Base-by-base conservation (phyloP, 2,888 invertebrate species). In the Nymphalis urticae region DNA sequence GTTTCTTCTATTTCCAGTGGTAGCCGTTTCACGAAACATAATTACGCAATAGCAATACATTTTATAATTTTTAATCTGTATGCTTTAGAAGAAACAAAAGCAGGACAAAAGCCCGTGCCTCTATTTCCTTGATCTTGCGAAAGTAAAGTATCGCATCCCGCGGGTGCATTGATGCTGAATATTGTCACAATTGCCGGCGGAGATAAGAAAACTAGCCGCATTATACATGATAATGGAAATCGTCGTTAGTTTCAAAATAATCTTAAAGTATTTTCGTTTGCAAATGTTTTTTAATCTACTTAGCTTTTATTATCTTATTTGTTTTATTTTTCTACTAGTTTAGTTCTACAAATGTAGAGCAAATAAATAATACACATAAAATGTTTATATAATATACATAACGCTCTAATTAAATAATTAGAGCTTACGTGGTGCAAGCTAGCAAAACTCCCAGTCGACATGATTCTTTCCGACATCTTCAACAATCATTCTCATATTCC, bases 131-230 rank as follows among this genome's bases (percentile, higher is more conserved):
- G 66, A 67, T 70, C 70, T 66, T 64, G 58, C 24, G 54, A n/a
- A 54, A 48, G 62, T 64, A 68, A 63, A 65, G 61, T 64, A 63
- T 62, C 69, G 69, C 66, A 53, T 68, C 73, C 71, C 71, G 56
- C 62, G 75, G 71, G 74, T 60, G 62, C 73, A 71, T 72, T 73
- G 74, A 70, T 67, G 69, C 68, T 61, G 61, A 64, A 64, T 63
- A 71, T 69, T 68, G 65, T 73, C 71, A 66, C 71, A 74, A 73
- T 74, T 75, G 70, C 72, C 56, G 63, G 24, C 51, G n/a, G 47
- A 64, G 75, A 76, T 73, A 74, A 73, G 66, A 67, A 66, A 66
- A 73, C 70, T 65, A 72, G 64, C 67, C 61, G 63, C 66, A 24
- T 54, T 24, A 58, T 63, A 48, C 59, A 56, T n/a, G 68, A 71